Percentiles rank a stretch among this genome's conserved stretches.
Evolutionary conservation across 2,888 invertebrate genomes (phyloP).

Genomic region (Sinhomidia bicolor): DNA sequence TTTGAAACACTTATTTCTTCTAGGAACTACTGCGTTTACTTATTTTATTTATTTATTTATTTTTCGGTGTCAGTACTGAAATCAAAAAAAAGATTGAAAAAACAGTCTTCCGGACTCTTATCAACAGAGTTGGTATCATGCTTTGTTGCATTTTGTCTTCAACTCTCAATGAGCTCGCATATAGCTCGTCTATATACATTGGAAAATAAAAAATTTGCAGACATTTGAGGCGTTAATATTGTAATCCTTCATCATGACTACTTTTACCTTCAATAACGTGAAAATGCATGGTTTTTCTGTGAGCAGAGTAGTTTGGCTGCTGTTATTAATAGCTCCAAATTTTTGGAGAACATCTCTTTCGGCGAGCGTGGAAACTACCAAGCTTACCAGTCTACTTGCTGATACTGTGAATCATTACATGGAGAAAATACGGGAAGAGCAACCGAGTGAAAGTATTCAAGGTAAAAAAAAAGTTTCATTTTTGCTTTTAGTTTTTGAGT

Average conservation of each 20-base stretch:
- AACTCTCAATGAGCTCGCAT: slow-evolving; percentile 41
- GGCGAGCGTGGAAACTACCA: not conserved
- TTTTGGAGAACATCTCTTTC: not conserved
- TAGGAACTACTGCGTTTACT: too few relatives aligned
- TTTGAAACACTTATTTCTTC: not conserved
- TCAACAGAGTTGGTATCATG: slow-evolving; percentile 72
- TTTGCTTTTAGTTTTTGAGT: too few relatives aligned
- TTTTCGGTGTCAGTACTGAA: not conserved
- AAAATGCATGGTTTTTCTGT: not conserved
- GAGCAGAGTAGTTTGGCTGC: not conserved
- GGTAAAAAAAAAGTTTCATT: too few relatives aligned
- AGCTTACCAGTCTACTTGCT: slow-evolving; percentile 42
- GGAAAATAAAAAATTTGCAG: too few relatives aligned
- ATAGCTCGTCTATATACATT: not conserved
- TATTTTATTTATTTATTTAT: too few relatives aligned
- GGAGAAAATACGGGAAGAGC: slow-evolving; percentile 22
- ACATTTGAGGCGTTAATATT: too few relatives aligned
- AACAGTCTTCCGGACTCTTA: slow-evolving; percentile 71
- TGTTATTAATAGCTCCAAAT: not conserved
- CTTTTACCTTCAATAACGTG: too few relatives aligned
- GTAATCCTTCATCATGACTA: too few relatives aligned
- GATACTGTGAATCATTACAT: slow-evolving; percentile 39
- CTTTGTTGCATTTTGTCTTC: slow-evolving; percentile 74
- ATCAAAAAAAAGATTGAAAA: slow-evolving; percentile 1
- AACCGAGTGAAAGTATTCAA: slow-evolving; percentile 5